Base-by-base conservation (phyloP, 1,140 invertebrate species). In the Drosophila nebulosa region DNA sequence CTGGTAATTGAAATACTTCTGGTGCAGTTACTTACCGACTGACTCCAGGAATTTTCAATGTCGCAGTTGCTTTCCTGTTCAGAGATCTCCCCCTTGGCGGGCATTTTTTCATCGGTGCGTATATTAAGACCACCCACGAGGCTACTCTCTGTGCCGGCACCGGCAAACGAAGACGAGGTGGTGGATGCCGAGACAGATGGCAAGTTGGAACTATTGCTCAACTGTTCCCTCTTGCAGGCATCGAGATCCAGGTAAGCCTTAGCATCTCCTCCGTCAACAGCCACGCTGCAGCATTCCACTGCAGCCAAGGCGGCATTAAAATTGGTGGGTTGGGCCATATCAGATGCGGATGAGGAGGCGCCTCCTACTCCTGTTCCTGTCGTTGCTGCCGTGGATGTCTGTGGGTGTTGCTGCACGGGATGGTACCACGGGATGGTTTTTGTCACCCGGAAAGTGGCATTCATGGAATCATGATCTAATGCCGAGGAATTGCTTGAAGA, bases 31-130 rank as follows among this genome's bases (percentile, higher is more conserved):
- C 80, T 78, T 69, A 92, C 92, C 91, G 91, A 90, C 91, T 93
- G 92, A 71, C 93, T 94, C 95, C 95, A 96, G 5, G 93, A 91
- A 59, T 93, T 93, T 27, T 94, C 95, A 70, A 94, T 94, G 80
- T 94, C 95, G 9, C 95, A 95, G 79, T 96, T 95, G 91, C 96
- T 96, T 70, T 96, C 96, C 89, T 96, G 96, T 26, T 95, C 96
- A 4, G 95, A 96, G 9, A 96, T 92, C 91, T 96, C 96, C 5
- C 96, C 96, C 69, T 95, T 93, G 0, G 96, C 94, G 30, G 96
- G 96, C 96, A 97, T 97, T 57, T 94, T 94, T 90, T 97, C 96
- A 83, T 97, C 96, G 0, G 96, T 94, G 71, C 95, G 94, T 75
- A 97, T 96, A 80, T 96, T 95, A 6, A 95, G 90, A 18, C 94